Percentiles rank a stretch among this genome's conserved stretches.
Evolutionary conservation across 1,140 invertebrate species (phyloP).

Genomic region (Cydia fagiglandana): DNA sequence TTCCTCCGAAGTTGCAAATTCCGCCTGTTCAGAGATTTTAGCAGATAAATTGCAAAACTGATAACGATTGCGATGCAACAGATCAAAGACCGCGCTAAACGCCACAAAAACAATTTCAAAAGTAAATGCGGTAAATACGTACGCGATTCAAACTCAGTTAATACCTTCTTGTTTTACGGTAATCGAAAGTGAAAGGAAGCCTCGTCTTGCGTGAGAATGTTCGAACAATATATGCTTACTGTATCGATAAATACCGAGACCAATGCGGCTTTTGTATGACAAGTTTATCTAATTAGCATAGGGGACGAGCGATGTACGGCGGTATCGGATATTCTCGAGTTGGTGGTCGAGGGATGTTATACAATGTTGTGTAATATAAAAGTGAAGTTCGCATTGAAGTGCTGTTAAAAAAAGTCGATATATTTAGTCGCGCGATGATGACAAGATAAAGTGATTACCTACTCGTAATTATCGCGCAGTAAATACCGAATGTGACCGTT

Average conservation of each 20-base stretch:
- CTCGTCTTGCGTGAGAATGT: constrained; percentile 12
- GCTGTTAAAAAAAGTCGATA: not conserved
- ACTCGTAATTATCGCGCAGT: too few species aligned
- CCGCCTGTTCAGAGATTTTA: not conserved
- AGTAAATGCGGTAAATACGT: not conserved
- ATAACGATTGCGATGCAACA: not conserved
- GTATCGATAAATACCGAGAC: not conserved
- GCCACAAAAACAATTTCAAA: not conserved
- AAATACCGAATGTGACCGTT: too few species aligned
- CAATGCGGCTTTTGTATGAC: not conserved
- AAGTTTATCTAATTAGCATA: not conserved
- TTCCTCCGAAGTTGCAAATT: too few species aligned
- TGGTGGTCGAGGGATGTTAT: not conserved
- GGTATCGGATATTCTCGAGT: not conserved
- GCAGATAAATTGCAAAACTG: not conserved
- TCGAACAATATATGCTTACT: not conserved
- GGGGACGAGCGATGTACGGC: not conserved
- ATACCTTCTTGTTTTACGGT: not conserved
- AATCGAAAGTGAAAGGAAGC: constrained; percentile 4
- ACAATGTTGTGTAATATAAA: constrained; percentile 1
- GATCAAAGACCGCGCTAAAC: not conserved
- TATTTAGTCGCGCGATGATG: too few species aligned
- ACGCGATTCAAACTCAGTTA: not conserved
- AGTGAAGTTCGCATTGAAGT: not conserved
- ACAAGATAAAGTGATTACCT: too few species aligned